Conservation (phyloP, 92 coral and sea anemone species). For the Siderastrea radians region DNA sequence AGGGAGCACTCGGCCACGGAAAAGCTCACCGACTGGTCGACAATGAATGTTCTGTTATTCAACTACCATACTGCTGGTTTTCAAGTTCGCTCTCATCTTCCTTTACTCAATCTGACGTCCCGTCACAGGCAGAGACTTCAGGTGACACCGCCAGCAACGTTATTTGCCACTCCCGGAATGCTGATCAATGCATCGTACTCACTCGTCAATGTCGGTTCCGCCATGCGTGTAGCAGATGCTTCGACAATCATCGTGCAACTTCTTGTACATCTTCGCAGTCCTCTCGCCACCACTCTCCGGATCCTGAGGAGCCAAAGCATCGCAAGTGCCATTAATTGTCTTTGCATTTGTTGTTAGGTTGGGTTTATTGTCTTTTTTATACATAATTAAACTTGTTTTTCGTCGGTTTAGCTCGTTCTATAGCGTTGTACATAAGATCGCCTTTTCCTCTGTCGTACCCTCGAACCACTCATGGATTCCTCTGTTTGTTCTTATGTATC, state of each 20-base stretch:
- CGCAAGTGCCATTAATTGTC: too few relatives aligned
- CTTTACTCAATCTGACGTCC: too few relatives aligned
- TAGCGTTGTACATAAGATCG: too few relatives aligned
- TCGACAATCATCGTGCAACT: neutral
- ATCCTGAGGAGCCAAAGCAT: too few relatives aligned
- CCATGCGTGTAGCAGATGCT: slow-evolving; percentile 16
- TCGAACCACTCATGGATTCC: too few relatives aligned
- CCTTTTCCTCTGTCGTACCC: too few relatives aligned
- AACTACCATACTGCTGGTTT: slow-evolving; percentile 26
- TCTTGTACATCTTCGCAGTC: neutral
- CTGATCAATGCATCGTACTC: slow-evolving; percentile 2
- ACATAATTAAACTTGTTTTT: too few relatives aligned
- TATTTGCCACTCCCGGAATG: slow-evolving; percentile 41
- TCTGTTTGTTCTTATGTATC: too few relatives aligned
- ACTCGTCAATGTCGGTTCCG: slow-evolving; percentile 4
- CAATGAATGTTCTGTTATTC: slow-evolving; percentile 23
- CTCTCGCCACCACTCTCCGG: neutral
- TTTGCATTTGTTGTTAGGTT: too few relatives aligned
- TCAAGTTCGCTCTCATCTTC: too few relatives aligned
- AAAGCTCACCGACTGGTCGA: slow-evolving; percentile 17
- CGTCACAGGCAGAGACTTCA: neutral
- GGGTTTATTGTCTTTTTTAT: too few relatives aligned
- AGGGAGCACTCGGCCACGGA: neutral
- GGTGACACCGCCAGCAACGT: neutral
- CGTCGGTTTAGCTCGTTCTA: too few relatives aligned